phyloP scores from a whole-genome alignment of 2,797 vertebrate species.

The Aphelocoma californica region DNA sequence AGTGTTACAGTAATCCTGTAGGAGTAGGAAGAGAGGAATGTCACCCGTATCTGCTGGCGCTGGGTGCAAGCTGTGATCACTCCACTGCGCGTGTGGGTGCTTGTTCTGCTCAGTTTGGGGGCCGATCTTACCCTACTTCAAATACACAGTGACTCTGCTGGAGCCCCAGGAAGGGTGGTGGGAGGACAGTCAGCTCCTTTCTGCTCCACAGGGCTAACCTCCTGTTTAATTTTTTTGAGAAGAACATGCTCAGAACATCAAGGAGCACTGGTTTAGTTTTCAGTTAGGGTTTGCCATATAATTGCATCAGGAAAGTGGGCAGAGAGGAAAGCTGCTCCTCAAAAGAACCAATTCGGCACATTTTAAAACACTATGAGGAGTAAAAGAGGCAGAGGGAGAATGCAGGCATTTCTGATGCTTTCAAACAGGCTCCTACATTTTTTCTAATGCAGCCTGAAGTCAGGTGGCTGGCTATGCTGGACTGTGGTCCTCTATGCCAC shows the following conservation, averaged over 20 bases:
- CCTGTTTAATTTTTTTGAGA: neutral
- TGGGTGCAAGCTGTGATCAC: neutral
- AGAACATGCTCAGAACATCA: neutral
- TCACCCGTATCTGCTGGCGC: neutral
- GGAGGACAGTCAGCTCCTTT: neutral
- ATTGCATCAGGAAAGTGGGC: neutral
- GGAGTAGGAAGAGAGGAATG: conserved; percentile 37
- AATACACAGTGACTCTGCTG: neutral
- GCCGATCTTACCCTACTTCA: neutral
- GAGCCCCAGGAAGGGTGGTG: neutral
- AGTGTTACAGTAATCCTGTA: neutral
- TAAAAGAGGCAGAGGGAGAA: neutral
- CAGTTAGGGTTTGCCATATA: neutral
- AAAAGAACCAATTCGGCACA: neutral
- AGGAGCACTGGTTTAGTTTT: neutral
- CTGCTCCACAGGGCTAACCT: neutral
- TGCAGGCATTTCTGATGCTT: neutral
- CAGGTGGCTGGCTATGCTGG: neutral
- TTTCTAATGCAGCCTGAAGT: neutral
- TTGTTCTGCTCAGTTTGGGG: neutral
- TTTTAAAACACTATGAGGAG: neutral
- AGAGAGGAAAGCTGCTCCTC: neutral
- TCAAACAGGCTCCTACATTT: neutral
- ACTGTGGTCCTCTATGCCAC: neutral
- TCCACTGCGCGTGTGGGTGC: neutral